Evolutionary conservation across 2,113 vertebrate genomes (phyloP).

Genomic region (Gracilinanus agilis): DNA sequence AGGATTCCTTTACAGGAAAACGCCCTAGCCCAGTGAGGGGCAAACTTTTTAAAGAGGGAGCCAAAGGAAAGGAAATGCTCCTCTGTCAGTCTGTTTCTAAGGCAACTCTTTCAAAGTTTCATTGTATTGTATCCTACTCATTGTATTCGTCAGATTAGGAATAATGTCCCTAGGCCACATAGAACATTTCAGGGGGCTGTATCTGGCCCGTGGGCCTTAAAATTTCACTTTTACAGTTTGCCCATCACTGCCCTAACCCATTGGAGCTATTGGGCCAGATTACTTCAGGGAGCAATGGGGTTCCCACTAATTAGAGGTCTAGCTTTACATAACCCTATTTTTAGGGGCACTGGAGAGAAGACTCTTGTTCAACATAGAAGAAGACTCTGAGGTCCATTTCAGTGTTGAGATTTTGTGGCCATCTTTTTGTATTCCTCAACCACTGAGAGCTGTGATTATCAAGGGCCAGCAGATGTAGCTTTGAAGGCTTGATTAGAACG

Average conservation of each 20-base stretch:
- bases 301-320: not conserved
- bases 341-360: not conserved
- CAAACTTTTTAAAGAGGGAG: no score
- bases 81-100: no score
- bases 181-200: no score
- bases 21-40: not conserved
- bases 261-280: not conserved
- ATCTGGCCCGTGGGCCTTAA: no score
- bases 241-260: not conserved
- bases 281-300: not conserved
- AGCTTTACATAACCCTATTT: not conserved
- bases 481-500: conserved; percentile 13
- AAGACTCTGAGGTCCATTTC: not conserved
- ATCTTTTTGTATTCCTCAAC: not conserved
- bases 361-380: not conserved
- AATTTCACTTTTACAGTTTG: no score
- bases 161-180: no score
- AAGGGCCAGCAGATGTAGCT: not conserved
- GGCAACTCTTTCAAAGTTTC: no score
- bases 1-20: not conserved
- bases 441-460: not conserved
- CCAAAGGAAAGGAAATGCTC: no score
- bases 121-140: no score
- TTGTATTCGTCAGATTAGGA: no score
- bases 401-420: not conserved